A percentile compares a stretch with the other conserved stretches of the same genome.
These are phyloP conservation scores for Phymatocera aterrima DNA, from an alignment of 2,888 invertebrate species.

Conservation along the genomic window DNA sequence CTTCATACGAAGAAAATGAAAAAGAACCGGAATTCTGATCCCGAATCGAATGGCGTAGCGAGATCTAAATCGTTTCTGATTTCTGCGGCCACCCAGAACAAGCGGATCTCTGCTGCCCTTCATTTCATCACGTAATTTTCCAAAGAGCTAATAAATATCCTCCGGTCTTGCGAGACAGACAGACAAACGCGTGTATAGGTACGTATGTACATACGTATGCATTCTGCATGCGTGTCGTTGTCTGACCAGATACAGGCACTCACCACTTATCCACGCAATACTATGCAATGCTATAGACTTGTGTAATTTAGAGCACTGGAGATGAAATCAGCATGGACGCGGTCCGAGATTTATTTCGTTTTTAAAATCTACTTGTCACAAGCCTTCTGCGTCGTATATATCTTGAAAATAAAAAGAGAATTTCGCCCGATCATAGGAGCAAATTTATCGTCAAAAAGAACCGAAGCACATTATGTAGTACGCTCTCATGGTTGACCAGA, in stretches of 20 bases:
- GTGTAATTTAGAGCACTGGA: not conserved
- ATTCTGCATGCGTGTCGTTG: not conserved
- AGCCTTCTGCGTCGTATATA: not conserved
- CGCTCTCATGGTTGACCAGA: not conserved
- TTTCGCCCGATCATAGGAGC: not conserved
- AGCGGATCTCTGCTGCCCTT: too few relatives aligned
- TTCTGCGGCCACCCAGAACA: too few relatives aligned
- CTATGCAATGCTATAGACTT: not conserved
- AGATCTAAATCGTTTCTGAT: too few relatives aligned
- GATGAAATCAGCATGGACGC: slow-evolving; percentile 6
- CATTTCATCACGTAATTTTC: slow-evolving; percentile 13
- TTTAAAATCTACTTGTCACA: not conserved
- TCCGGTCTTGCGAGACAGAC: too few relatives aligned
- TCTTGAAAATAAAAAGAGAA: not conserved
- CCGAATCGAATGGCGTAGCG: too few relatives aligned
- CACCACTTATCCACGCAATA: not conserved
- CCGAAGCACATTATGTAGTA: too few relatives aligned
- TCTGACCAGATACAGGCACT: not conserved
- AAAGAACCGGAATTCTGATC: too few relatives aligned
- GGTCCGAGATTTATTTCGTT: not conserved
- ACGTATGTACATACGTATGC: too few relatives aligned
- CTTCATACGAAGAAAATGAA: too few relatives aligned
- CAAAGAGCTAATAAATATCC: slow-evolving; percentile 17
- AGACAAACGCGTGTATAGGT: too few relatives aligned
- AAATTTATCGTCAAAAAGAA: not conserved